Conservation (phyloP, 1,140 invertebrate genomes). For the Drosophila ananassae region DNA sequence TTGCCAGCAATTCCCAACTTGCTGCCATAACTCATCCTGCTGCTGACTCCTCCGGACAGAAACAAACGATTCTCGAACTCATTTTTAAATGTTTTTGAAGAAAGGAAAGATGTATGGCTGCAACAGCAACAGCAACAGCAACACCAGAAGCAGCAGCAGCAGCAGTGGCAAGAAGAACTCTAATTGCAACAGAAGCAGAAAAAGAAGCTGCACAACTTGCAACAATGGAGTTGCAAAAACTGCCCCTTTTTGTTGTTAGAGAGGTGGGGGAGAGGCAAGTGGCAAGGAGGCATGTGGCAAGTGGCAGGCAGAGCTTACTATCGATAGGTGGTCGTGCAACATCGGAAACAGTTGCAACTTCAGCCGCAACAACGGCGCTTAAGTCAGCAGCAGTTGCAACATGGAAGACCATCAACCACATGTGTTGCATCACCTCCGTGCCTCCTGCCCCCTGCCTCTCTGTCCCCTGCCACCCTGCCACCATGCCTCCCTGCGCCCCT, state of each 20-base stretch:
- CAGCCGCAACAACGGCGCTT: constrained; percentile 6
- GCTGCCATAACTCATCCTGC: not conserved
- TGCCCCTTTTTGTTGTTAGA: too few species aligned
- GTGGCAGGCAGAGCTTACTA: not conserved
- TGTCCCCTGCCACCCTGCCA: too few species aligned
- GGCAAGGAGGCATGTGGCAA: not conserved
- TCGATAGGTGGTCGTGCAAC: constrained; percentile 1
- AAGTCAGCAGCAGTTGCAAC: constrained; percentile 18
- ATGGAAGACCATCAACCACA: constrained; percentile 17
- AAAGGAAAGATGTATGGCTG: constrained; percentile 8
- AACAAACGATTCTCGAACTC: constrained; percentile 23
- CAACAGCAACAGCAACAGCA: not conserved
- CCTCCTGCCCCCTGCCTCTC: too few species aligned
- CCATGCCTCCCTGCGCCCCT: too few species aligned
- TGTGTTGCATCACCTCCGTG: constrained; percentile 4
- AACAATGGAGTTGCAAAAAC: not conserved
- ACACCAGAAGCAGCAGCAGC: not conserved
- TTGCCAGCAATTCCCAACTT: not conserved
- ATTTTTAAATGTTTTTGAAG: constrained; percentile 18
- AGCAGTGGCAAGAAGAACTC: not conserved
- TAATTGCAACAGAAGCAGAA: constrained; percentile 1
- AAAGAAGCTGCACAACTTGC: constrained; percentile 10
- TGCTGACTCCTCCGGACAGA: constrained; percentile 13
- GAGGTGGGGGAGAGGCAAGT: too few species aligned
- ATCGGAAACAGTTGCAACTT: constrained; percentile 23